These are phyloP conservation scores for Planiliza haematocheilus DNA, from an alignment of 2,113 vertebrate genomes.

Conservation along the genomic window DNA sequence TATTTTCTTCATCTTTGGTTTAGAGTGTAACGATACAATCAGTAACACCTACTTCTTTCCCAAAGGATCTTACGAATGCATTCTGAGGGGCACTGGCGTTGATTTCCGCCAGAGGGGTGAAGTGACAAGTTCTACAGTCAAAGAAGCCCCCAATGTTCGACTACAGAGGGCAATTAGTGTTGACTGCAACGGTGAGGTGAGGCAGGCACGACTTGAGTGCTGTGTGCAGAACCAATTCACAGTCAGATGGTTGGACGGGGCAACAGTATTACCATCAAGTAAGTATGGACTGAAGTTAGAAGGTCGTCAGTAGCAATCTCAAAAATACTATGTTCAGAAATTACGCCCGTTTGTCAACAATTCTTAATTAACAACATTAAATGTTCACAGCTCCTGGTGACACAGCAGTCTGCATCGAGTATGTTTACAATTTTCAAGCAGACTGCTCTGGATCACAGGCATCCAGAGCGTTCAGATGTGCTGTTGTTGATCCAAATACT, in stretches of 20 bases:
- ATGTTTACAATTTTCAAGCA: accelerated
- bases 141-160: slow-evolving; percentile 52
- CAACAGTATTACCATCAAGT: accelerated
- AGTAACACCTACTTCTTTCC: slow-evolving; percentile 1
- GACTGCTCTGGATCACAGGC: not conserved
- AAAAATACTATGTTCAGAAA: not conserved
- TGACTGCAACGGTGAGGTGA: not conserved
- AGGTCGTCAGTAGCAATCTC: not conserved
- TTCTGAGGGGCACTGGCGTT: not conserved
- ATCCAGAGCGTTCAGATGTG: not conserved
- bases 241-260: slow-evolving; percentile 31
- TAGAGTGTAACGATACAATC: not conserved
- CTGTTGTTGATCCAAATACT: not conserved
- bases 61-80: slow-evolving; percentile 72
- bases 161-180: slow-evolving; percentile 10
- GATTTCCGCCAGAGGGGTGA: slow-evolving; percentile 37
- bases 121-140: not conserved
- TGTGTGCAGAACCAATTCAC: slow-evolving; percentile 59
- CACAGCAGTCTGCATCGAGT: slow-evolving; percentile 13
- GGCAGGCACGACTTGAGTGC: not conserved
- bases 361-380: not conserved
- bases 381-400: slow-evolving; percentile 8
- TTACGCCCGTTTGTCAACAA: not conserved
- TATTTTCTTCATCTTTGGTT: no score
- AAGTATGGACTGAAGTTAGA: not conserved